Evolutionary conservation across 2,797 vertebrate species (phyloP), one percentile per base, ranked within the genome.

Genomic region (Morelia viridis): DNA sequence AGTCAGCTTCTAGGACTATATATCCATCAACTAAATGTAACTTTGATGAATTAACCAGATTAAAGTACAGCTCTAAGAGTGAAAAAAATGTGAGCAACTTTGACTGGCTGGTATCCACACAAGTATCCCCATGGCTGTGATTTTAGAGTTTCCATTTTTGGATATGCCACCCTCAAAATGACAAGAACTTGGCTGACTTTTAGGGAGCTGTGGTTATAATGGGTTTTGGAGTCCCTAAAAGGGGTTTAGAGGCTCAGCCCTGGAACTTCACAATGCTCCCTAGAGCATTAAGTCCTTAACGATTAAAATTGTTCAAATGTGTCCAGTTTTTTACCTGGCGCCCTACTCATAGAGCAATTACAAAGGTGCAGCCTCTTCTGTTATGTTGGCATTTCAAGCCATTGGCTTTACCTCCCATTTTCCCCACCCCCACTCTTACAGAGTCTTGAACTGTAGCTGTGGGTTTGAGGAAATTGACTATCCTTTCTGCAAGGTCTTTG

Each of bases 1-100:
- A 85, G 89, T 24, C 89, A 12, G 26, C 1, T 95, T 94, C 83
- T 85, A 68, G 50, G 89, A 56, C 46, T 68, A 57, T 57, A 58
- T 68, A 26, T 71, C 56, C 24, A 91, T 85, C 91, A 92, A 9
- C 57, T 88, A 53, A 92, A 64, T 87, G 64, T 80, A 56, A 85
- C 22, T 89, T 64, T 91, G 53, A 89, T 89, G 68, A 91, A 91
- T n/a, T 90, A 91, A 7, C 35, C 65, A 53, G 0, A 84, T 61
- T 85, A 84, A 92, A 64, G 0, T 50, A 8, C 26, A 1, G 15
- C 50, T 46, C 17, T 5, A 4, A 8, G 1, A 58, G 0, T 56
- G 31, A 53, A 58, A 58, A 86, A 41, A 1, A 1, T 83, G 19
- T 46, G 71, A 8, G 19, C 17, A 80, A 19, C 71, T 17, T 80